Conservation (phyloP, 1,140 invertebrate species). For the Zophobas atratus region DNA sequence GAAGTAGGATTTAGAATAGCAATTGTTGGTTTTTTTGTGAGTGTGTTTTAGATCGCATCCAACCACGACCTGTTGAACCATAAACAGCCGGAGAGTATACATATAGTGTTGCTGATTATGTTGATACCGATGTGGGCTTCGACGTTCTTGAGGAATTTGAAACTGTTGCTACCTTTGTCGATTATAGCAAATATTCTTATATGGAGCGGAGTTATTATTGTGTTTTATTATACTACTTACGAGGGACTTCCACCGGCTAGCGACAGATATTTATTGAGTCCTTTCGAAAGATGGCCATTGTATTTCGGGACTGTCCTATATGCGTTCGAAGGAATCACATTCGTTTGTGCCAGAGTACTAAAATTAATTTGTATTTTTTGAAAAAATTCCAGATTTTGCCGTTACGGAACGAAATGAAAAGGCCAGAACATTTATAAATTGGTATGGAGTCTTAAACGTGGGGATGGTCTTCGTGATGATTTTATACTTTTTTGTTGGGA, state of each 20-base stretch:
- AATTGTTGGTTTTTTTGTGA: not conserved
- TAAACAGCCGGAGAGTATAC: slow-evolving; percentile 68
- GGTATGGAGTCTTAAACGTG: slow-evolving; percentile 86
- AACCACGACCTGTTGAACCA: slow-evolving; percentile 69
- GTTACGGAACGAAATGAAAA: slow-evolving; percentile 91
- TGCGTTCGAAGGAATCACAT: slow-evolving; percentile 85
- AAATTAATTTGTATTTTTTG: no score
- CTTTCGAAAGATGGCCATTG: slow-evolving; percentile 71
- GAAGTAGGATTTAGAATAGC: slow-evolving; percentile 72
- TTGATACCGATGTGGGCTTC: slow-evolving; percentile 81
- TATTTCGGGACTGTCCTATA: slow-evolving; percentile 85
- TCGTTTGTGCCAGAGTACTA: slow-evolving; percentile 65
- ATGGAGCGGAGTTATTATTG: slow-evolving; percentile 76
- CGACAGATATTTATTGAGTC: slow-evolving; percentile 47
- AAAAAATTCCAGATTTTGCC: slow-evolving; percentile 69
- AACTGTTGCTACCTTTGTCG: slow-evolving; percentile 81
- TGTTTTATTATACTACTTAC: slow-evolving; percentile 80
- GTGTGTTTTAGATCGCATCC: slow-evolving; percentile 73
- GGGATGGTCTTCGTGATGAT: slow-evolving; percentile 85
- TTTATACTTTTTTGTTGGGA: slow-evolving; percentile 86
- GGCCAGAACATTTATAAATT: slow-evolving; percentile 82
- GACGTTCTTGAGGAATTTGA: slow-evolving; percentile 83
- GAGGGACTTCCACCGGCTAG: not conserved
- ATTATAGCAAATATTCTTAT: slow-evolving; percentile 80
- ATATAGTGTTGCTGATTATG: slow-evolving; percentile 80